Evolutionary conservation across 2,797 vertebrate species (phyloP), one percentile per base, ranked within the genome.

Genomic region (Thaleichthys pacificus): DNA sequence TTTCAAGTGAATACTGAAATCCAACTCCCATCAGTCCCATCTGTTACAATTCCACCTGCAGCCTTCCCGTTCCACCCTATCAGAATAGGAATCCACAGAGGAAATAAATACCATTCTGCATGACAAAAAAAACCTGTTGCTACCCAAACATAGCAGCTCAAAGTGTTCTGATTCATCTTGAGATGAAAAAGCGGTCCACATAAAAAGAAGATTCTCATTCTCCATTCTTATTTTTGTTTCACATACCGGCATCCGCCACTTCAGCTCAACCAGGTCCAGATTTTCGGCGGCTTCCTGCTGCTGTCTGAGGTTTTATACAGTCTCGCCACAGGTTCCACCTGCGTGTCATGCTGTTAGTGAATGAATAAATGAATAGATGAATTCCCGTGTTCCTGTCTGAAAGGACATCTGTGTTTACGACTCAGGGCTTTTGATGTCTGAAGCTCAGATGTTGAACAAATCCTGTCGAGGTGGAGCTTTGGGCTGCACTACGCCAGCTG

Each of bases 391-490:
- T 75, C 64, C 68, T 69, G 30, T 30, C 30, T 58, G 67, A 69
- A 15, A 54, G 32, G 70, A 77, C 85, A 85, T 77, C 75, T 79
- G 80, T 77, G 78, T 68, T 82, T 54, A 42, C 72, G 24, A 74
- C 76, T 42, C 69, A 24, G 64, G 54, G 62, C 72, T 73, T 82
- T 81, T 81, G 73, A 79, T 78, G 79, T 80, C 72, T 68, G 8
- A 80, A 60, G 69, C 22, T 56, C 67, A 28, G 4, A 78, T 75
- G 80, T 66, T 9, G 69, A 15, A 72, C 56, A 63, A 58, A 71
- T 68, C 66, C 74, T 49, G 66, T 60, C 62, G 38, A 70, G 70
- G 61, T 61, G 17, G 14, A 70, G 21, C 61, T 69, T 58, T 74
- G 32, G 66, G 61, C 71, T 74, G 70, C 38, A 58, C 51, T 68